Evolutionary conservation across 2,113 vertebrate genomes (phyloP), one percentile per base, ranked within the genome.

Genomic region (Notothenia rossii): DNA sequence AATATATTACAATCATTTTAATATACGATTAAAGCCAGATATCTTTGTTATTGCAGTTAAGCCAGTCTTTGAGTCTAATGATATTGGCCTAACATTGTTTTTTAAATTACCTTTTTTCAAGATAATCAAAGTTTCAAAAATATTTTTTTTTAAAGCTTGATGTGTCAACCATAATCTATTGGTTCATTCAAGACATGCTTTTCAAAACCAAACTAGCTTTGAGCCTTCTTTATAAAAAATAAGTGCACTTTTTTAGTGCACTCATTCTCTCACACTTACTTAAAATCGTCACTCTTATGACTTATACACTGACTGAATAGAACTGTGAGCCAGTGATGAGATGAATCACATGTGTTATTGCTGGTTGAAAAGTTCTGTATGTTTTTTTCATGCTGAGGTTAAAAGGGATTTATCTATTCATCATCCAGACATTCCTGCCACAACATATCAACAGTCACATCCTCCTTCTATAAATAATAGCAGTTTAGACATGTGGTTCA

Each of bases 301-400:
- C n/a, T n/a, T n/a, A 33, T 12, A 20, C 45, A 49, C 20, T 29
- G 46, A 29, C 22, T 25, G 54, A 9, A 58, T 40, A 29, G 6
- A 48, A 8, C 18, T n/a, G 20, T 18, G 68, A 72, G 67, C 8
- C 6, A 49, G 22, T 72, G 48, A 17, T 61, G 12, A 12, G 5
- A 40, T 25, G 58, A 62, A 8, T 43, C 43, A 48, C 54, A 50
- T 36, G 25, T 36, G 56, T 49, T 50, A 45, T 33, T 12, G 46
- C 17, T 60, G 68, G 68, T 71, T 49, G 17, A 49, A 50, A 60
- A 60, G 22, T 58, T 72, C 17, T 14, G 58, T 9, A 7, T 3
- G 53, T n/a, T 53, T 59, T 55, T 59, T 66, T 69, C 48, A 25
- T 50, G 14, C 33, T 22, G 64, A 60, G 55, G 48, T 69, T 62